Percentiles rank a stretch among this genome's conserved stretches.
These are phyloP conservation scores for Mesochorus sp. DNA, from an alignment of 2,888 invertebrate genomes.

Conservation along the genomic window DNA sequence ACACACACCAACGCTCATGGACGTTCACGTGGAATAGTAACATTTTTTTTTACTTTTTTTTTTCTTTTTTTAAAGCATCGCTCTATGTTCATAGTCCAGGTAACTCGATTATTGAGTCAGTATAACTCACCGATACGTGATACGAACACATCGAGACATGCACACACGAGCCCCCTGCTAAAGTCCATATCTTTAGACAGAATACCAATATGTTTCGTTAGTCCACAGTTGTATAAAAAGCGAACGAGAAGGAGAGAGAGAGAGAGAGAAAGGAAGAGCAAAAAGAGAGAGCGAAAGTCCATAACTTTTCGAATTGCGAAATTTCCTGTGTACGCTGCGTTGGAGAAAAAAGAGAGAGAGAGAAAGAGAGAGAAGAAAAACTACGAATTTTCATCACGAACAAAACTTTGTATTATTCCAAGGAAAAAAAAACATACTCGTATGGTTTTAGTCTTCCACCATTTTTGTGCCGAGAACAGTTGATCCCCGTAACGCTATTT, in stretches of 20 bases:
- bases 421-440: not conserved
- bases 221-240: conserved; percentile 7
- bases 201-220: conserved; percentile 60
- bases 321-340: not conserved
- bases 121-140: conserved; percentile 36
- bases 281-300: not conserved
- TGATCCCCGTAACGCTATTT: conserved; percentile 31
- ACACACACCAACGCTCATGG: not conserved
- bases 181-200: conserved; percentile 28
- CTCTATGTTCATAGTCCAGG: conserved; percentile 27
- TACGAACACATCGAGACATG: conserved; percentile 21
- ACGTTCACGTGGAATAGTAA: not conserved
- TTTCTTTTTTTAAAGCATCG: too few relatives aligned
- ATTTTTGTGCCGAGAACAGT: not conserved
- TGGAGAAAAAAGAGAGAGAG: too few relatives aligned
- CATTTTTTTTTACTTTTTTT: conserved; percentile 20
- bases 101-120: conserved; percentile 56
- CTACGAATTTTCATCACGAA: conserved; percentile 1
- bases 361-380: too few relatives aligned
- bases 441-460: not conserved
- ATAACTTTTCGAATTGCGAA: conserved; percentile 12
- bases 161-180: conserved; percentile 19
- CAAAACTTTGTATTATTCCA: not conserved
- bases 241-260: not conserved
- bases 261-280: not conserved